These are phyloP conservation scores for Ailurus styani DNA, from an alignment of 2,113 vertebrate genomes.

Conservation along the genomic window DNA sequence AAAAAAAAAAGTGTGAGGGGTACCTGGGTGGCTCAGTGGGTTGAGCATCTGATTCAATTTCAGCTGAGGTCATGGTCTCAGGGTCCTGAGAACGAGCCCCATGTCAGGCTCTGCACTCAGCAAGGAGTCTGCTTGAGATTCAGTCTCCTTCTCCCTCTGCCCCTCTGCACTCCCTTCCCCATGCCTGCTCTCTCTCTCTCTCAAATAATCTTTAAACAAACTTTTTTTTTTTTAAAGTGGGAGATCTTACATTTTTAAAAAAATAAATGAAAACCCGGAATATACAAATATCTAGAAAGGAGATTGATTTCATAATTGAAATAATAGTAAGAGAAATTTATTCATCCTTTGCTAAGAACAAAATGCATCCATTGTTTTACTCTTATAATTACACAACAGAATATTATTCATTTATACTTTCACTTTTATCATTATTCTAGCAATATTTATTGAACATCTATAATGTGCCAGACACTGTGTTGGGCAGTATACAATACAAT, in stretches of 20 bases:
- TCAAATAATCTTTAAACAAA: background rate
- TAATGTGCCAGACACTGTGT: background rate
- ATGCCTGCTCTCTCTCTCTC: background rate
- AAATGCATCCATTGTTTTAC: background rate
- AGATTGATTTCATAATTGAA: background rate
- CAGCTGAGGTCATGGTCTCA: background rate
- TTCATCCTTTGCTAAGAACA: background rate
- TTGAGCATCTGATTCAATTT: background rate
- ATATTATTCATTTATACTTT: background rate
- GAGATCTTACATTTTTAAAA: background rate
- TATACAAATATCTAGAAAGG: background rate
- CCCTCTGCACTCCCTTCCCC: too few relatives aligned
- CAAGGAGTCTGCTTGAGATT: background rate
- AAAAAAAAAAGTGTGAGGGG: background rate
- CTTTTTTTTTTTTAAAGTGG: background rate
- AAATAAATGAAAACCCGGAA: background rate
- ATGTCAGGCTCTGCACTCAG: background rate
- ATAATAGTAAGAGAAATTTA: background rate
- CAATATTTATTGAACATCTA: background rate
- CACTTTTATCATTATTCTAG: background rate
- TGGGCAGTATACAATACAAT: background rate
- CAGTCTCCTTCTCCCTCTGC: background rate
- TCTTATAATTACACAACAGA: background rate
- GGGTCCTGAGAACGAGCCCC: background rate
- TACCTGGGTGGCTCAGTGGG: background rate